phyloP scores from a whole-genome alignment of 2,113 vertebrate species.

The Microcebus griseorufus region DNA sequence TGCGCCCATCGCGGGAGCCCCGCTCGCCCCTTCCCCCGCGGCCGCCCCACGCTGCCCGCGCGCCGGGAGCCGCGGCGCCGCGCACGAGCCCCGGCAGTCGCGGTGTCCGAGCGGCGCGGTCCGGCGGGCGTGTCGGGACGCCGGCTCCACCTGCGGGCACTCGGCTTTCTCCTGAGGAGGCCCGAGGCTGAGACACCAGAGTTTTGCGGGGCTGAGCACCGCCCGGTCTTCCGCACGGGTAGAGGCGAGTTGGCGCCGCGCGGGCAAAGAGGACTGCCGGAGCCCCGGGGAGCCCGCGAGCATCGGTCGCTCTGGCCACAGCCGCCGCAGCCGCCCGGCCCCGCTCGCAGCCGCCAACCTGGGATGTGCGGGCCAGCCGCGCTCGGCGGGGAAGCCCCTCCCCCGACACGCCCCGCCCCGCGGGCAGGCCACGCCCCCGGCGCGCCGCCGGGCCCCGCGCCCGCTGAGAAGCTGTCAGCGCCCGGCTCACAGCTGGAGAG shows the following conservation, averaged over 20 bases:
- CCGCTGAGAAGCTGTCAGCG: fast-evolving
- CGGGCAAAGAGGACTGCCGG: too few species aligned
- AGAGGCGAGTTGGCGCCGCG: not conserved
- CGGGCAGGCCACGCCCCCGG: not conserved
- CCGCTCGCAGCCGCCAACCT: not conserved
- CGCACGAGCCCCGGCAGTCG: too few species aligned
- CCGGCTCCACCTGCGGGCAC: constrained; percentile 22
- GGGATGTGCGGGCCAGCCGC: not conserved
- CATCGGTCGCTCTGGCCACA: fast-evolving
- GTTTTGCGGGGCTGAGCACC: not conserved
- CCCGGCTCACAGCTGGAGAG: fast-evolving
- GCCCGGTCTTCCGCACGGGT: not conserved
- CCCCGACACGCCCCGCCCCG: not conserved
- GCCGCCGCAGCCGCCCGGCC: not conserved
- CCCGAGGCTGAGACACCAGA: not conserved
- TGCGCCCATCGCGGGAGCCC: not conserved
- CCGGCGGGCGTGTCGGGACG: fast-evolving
- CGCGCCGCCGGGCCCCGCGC: fast-evolving
- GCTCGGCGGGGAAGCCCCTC: not conserved
- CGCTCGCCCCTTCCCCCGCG: not conserved
- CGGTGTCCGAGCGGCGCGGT: not conserved
- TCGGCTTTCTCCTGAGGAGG: not conserved
- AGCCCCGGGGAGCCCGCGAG: not conserved
- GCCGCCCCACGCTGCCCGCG: not conserved
- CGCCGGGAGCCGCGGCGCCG: not conserved